Base-by-base conservation (phyloP, 1,140 invertebrate genomes). In the Philaenus spumarius region DNA sequence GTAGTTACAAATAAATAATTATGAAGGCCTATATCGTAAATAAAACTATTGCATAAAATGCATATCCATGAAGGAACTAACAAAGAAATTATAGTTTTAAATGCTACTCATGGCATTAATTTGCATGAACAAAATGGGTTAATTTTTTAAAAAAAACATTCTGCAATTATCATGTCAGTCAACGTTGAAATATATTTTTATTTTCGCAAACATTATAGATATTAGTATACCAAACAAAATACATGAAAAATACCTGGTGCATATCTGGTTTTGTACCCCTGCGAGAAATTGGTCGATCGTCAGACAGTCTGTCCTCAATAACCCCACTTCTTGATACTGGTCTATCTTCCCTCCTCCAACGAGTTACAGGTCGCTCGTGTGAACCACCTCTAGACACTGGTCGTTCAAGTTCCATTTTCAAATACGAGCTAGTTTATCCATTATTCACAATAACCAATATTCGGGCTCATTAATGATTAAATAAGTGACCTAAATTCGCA, bases 311-410 rank as follows among this genome's bases (percentile, higher is more conserved):
- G 1, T 73, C 68, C 17, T 67, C 66, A 45, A 72, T 73, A 1
- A 64, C 43, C 14, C 70, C 70, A 63, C 72, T 65, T 0, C 71
- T 68, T 35, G 73, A 75, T 12, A 65, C 65, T 2, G 73, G 73
- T 62, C 71, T 66, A 24, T 75, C 74, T 20, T 53, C 60, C 35
- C 55, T 66, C 42, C 66, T 60, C 67, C 66, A 68, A 2, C 62
- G 55, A 2, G 69, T 70, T 4, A 69, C 35, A 14, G 66, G 64
- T 7, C 66, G 65, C 40, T 70, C 68, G 14, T 46, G 42, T 12
- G 37, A 53, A 40, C 65, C 60, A 66, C 66, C 67, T 3, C 62
- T 58, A 3, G 69, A 69, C 2, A 68, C 23, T 12, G 66, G 64
- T n/a, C 66, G 64, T 11, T 68, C 67, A 35, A 66, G 54, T 53